Evolutionary conservation across 2,113 vertebrate genomes (phyloP).

Genomic region (Engystomops pustulosus): DNA sequence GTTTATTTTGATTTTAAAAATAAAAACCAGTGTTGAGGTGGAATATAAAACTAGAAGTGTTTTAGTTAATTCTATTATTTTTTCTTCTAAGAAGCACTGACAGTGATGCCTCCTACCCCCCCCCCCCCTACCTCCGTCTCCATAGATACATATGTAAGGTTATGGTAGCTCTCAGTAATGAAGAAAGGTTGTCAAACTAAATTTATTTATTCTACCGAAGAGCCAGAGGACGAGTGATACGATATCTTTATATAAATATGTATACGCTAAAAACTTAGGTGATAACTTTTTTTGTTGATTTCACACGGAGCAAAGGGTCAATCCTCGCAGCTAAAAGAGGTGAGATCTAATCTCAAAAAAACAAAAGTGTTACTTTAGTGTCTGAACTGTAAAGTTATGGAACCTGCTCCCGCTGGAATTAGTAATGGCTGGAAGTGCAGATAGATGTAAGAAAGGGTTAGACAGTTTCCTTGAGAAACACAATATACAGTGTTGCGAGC

Average conservation of each 20-base stretch:
- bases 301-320: neutral
- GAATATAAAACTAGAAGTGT: too few relatives aligned
- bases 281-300: neutral
- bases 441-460: conserved; percentile 3
- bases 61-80: too few relatives aligned
- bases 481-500: neutral
- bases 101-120: neutral
- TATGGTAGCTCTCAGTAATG: too few relatives aligned
- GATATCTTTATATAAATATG: neutral
- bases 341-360: neutral
- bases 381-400: neutral
- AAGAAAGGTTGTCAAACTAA: neutral
- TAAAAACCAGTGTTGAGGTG: too few relatives aligned
- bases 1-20: too few relatives aligned
- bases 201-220: neutral
- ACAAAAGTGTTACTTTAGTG: neutral
- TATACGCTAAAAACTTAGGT: neutral
- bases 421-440: neutral
- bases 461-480: neutral
- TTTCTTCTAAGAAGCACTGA: neutral
- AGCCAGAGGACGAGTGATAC: neutral
- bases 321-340: neutral
- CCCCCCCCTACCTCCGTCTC: neutral
- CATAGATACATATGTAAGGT: neutral
- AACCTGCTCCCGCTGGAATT: neutral